These are phyloP conservation scores for Melolontha melolontha DNA, from an alignment of 2,888 invertebrate species.

Conservation along the genomic window DNA sequence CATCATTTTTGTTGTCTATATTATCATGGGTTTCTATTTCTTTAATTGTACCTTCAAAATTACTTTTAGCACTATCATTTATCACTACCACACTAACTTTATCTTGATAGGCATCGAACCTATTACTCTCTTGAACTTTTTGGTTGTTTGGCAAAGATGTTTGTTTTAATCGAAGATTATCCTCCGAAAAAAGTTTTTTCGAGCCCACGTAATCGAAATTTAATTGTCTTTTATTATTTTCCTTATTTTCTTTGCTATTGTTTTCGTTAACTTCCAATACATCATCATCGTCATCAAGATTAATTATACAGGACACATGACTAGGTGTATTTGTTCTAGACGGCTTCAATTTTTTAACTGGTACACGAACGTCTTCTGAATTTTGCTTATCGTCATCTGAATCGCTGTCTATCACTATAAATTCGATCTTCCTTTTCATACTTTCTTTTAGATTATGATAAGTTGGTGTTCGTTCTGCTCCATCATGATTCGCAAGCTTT, in stretches of 20 bases:
- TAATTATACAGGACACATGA: slow-evolving; percentile 1
- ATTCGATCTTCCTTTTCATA: slow-evolving; percentile 3
- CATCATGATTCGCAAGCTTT: too few species aligned
- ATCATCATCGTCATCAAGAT: slow-evolving; percentile 16
- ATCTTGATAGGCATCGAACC: too few species aligned
- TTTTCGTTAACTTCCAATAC: background rate
- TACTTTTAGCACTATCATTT: too few species aligned
- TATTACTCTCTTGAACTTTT: too few species aligned
- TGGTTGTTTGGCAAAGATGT: background rate
- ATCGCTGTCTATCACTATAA: slow-evolving; percentile 22
- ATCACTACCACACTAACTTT: too few species aligned
- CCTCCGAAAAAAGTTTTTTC: background rate
- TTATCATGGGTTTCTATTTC: too few species aligned
- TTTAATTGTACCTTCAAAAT: too few species aligned
- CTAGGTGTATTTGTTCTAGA: background rate
- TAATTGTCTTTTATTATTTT: slow-evolving; percentile 6
- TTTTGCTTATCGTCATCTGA: slow-evolving; percentile 15
- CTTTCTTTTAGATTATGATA: background rate
- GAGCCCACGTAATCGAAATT: background rate
- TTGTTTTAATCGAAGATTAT: background rate
- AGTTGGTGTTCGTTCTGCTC: too few species aligned
- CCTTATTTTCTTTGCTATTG: background rate
- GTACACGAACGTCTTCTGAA: background rate
- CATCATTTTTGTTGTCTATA: too few species aligned
- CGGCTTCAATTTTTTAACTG: background rate